Evolutionary conservation across 1,140 invertebrate genomes (phyloP).

Genomic region (Antheraea mylitta): DNA sequence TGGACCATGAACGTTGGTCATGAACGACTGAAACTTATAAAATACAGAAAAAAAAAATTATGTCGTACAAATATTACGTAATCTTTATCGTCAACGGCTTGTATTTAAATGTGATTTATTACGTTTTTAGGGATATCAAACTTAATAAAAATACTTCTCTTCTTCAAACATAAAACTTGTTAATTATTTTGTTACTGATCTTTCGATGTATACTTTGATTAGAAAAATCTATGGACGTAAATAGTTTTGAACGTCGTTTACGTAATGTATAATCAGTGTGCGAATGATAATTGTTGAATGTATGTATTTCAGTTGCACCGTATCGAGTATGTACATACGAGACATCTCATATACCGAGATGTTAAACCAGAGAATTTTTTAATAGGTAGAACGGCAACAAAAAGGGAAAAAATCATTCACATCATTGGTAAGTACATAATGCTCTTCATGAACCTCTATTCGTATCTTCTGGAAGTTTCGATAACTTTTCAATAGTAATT

Average conservation of each 20-base stretch:
- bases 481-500: too few relatives aligned
- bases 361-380: conserved; percentile 99
- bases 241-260: neutral
- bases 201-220: neutral
- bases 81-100: too few relatives aligned
- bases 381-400: conserved; percentile 98
- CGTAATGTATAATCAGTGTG: neutral
- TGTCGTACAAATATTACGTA: too few relatives aligned
- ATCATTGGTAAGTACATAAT: conserved; percentile 90
- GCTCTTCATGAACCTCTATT: too few relatives aligned
- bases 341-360: conserved; percentile 99
- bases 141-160: too few relatives aligned
- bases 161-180: neutral
- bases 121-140: too few relatives aligned
- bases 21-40: too few relatives aligned
- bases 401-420: conserved; percentile 99
- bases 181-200: neutral
- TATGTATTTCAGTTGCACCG: conserved; percentile 87
- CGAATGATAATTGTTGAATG: neutral
- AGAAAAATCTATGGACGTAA: neutral
- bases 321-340: conserved; percentile 99
- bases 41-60: too few relatives aligned
- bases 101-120: too few relatives aligned
- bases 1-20: too few relatives aligned
- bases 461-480: too few relatives aligned